Conservation (phyloP, 2,113 vertebrate genomes). For the Phylloscopus trochilus region DNA sequence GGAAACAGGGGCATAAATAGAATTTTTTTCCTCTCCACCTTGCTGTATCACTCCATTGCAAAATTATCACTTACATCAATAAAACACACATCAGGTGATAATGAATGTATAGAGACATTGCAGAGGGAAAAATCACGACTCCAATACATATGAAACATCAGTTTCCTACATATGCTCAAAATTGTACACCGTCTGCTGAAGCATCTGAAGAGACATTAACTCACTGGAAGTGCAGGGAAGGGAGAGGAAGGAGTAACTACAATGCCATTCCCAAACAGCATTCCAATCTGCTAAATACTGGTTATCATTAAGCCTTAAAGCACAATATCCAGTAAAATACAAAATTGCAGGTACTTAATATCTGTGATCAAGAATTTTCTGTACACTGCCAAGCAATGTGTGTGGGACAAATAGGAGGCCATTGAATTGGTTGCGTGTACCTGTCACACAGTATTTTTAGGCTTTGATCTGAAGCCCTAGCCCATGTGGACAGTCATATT, state of each 20-base stretch:
- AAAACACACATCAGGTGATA: constrained; percentile 40
- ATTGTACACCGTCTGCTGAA: background rate
- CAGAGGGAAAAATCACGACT: constrained; percentile 18
- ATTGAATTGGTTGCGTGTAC: background rate
- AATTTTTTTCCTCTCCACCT: background rate
- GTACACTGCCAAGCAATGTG: background rate
- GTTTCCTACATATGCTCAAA: constrained; percentile 17
- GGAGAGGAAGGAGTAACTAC: background rate
- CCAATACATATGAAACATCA: background rate
- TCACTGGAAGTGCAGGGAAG: background rate
- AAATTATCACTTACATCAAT: constrained; percentile 24
- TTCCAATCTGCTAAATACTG: background rate
- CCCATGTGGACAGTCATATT: background rate
- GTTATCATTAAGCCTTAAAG: background rate
- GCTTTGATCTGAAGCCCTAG: background rate
- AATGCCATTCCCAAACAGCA: background rate
- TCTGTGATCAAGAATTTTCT: background rate
- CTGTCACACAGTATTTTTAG: background rate
- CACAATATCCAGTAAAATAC: background rate
- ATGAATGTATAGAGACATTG: background rate
- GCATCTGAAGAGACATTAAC: background rate
- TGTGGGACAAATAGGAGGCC: background rate
- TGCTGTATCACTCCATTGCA: background rate
- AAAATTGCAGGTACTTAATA: background rate
- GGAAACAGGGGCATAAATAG: background rate